These are phyloP conservation scores for Sebastes ruberrimus DNA, from an alignment of 2,797 vertebrate genomes.

Conservation along the genomic window DNA sequence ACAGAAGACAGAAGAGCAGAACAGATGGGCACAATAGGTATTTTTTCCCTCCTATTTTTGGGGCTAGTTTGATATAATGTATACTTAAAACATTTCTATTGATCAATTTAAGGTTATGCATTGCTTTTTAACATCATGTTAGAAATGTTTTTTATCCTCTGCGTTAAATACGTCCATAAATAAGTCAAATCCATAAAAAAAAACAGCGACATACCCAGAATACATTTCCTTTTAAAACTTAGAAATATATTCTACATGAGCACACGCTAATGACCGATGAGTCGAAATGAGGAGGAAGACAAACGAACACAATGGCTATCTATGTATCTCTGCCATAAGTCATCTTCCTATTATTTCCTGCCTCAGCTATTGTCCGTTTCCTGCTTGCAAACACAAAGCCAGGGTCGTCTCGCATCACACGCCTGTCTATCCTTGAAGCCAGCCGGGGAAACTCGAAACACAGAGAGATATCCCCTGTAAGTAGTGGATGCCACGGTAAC, in stretches of 20 bases:
- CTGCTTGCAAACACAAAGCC: neutral
- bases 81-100: neutral
- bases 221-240: neutral
- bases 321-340: neutral
- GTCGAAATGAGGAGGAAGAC: neutral
- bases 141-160: neutral
- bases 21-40: neutral
- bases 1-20: slow-evolving; percentile 3
- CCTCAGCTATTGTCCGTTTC: neutral
- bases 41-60: neutral
- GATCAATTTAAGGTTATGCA: neutral
- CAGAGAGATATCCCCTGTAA: slow-evolving; percentile 31
- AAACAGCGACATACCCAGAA: neutral
- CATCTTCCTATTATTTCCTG: slow-evolving; percentile 20
- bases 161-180: neutral
- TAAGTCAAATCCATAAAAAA: neutral
- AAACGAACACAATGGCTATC: neutral
- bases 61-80: neutral
- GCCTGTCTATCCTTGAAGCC: slow-evolving; percentile 11
- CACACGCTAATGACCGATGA: neutral
- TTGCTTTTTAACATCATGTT: neutral
- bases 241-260: neutral
- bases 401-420: neutral
- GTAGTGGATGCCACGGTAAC: slow-evolving; percentile 57
- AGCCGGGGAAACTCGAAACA: slow-evolving; percentile 27